Conservation (phyloP, 1,140 invertebrate genomes). For the Mercenaria mercenaria region DNA sequence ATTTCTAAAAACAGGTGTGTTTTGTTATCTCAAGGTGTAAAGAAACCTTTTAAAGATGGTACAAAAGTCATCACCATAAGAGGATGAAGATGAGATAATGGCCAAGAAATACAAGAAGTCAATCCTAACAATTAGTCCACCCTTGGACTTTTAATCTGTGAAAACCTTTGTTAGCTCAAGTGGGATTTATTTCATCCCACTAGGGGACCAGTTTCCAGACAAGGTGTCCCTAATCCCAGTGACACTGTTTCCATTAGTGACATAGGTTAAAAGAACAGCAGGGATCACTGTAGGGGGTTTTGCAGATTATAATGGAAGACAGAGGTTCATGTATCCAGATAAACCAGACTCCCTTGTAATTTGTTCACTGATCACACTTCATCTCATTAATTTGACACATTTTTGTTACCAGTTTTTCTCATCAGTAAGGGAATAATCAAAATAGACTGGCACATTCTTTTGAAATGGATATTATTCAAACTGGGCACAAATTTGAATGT, state of each 20-base stretch:
- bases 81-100: constrained; percentile 9
- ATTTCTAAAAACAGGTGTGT: neutral
- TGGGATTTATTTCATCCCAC: constrained; percentile 14
- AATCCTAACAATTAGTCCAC: neutral
- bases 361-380: neutral
- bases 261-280: neutral
- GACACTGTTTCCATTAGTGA: constrained; percentile 20
- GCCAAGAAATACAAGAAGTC: neutral
- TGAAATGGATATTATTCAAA: no score
- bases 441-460: no score
- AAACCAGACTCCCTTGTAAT: neutral
- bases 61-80: neutral
- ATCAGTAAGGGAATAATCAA: no score
- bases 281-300: neutral
- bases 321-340: neutral
- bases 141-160: constrained; percentile 20
- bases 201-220: neutral
- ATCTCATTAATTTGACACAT: neutral
- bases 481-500: no score
- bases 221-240: constrained; percentile 5
- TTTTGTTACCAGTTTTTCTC: neutral
- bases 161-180: neutral
- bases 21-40: constrained; percentile 15
- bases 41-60: neutral
- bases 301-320: neutral